Percentiles rank a stretch among this genome's conserved stretches.
These are phyloP conservation scores for Myotis vivesi DNA, from an alignment of 2,797 vertebrate genomes.

Conservation along the genomic window DNA sequence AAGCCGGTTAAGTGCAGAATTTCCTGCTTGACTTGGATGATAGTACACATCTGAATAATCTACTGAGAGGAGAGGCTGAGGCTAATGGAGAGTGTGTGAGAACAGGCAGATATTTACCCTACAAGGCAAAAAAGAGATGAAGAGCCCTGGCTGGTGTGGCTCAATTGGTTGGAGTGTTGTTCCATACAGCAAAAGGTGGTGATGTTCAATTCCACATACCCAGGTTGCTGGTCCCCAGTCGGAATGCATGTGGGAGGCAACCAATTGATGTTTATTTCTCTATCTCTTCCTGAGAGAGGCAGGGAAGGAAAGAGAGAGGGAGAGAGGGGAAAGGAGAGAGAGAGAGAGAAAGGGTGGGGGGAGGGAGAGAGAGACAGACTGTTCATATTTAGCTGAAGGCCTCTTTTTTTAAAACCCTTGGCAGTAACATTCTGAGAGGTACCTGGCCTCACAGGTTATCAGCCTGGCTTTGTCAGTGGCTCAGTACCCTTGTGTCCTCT, in stretches of 20 bases:
- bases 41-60: neutral
- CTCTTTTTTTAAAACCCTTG: neutral
- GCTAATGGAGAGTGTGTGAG: neutral
- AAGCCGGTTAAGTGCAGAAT: neutral
- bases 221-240: neutral
- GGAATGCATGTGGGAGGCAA: neutral
- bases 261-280: neutral
- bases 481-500: neutral
- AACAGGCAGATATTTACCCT: constrained; percentile 24
- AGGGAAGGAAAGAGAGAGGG: neutral
- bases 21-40: constrained; percentile 7
- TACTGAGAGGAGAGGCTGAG: neutral
- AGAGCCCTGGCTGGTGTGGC: neutral
- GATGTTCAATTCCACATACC: neutral
- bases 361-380: neutral
- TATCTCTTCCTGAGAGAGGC: neutral
- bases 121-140: neutral
- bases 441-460: neutral
- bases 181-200: neutral
- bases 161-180: neutral
- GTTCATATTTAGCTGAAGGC: neutral
- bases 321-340: neutral
- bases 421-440: neutral
- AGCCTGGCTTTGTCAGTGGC: neutral
- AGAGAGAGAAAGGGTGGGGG: neutral